phyloP scores from a whole-genome alignment of 2,888 invertebrate genomes.

The Blastobasis lacticolella region DNA sequence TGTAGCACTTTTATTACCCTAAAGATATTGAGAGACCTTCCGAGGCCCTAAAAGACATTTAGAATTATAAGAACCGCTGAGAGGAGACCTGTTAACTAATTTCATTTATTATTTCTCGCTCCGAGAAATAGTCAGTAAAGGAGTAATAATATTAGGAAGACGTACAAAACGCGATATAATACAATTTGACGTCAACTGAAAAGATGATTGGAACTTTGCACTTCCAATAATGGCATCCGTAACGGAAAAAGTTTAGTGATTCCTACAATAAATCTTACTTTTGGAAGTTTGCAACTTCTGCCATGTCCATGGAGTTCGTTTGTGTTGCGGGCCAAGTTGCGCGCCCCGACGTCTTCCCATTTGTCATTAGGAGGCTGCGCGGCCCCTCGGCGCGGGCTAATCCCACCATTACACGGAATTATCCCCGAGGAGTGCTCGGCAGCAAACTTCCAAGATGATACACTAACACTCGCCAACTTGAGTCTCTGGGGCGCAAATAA shows the following conservation, averaged over 20 bases:
- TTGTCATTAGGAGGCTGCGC: constrained; percentile 40
- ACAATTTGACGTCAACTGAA: neutral
- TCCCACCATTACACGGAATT: constrained; percentile 50
- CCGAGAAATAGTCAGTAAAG: too few species aligned
- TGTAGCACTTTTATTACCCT: constrained; percentile 28
- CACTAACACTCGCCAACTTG: constrained; percentile 21
- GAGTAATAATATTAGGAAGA: too few species aligned
- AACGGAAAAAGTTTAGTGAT: constrained; percentile 3
- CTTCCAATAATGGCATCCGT: constrained; percentile 1
- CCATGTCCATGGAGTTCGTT: constrained; percentile 24
- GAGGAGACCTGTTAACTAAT: constrained; percentile 4
- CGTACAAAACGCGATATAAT: too few species aligned
- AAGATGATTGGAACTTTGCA: constrained; percentile 2
- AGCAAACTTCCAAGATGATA: constrained; percentile 33
- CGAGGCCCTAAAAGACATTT: too few species aligned
- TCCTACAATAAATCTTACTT: constrained; percentile 20
- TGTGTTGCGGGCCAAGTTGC: constrained; percentile 31
- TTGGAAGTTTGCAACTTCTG: constrained; percentile 20
- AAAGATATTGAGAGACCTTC: too few species aligned
- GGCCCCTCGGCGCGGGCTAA: constrained; percentile 34
- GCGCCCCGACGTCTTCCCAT: constrained; percentile 34
- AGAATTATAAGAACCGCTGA: constrained; percentile 1
- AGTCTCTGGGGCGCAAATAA: constrained; percentile 26
- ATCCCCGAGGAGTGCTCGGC: constrained; percentile 33
- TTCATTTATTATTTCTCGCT: neutral